These are phyloP conservation scores for Parazoanthus darwini DNA, from an alignment of 92 coral and sea anemone genomes.

Conservation along the genomic window DNA sequence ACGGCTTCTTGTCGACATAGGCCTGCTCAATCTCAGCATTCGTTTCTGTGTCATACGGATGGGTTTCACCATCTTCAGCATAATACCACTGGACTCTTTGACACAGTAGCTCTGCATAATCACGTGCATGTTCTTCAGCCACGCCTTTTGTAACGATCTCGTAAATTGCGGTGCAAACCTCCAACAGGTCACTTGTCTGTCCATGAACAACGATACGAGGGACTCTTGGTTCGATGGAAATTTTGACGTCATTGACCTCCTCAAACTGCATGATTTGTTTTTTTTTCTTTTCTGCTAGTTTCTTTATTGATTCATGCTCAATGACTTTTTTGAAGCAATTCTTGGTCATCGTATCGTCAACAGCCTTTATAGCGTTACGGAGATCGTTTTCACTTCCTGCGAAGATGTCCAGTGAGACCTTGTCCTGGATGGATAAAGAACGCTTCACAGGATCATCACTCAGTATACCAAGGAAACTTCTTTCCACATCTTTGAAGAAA, in stretches of 20 bases:
- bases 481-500: conserved; percentile 3
- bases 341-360: conserved; percentile 43
- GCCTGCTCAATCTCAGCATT: conserved; percentile 76
- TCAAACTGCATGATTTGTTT: conserved; percentile 44
- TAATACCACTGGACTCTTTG: conserved; percentile 72
- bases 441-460: not conserved
- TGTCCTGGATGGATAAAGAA: conserved; percentile 14
- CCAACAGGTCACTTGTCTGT: conserved; percentile 54
- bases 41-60: conserved; percentile 46
- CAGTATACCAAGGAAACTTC: not conserved
- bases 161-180: conserved; percentile 26
- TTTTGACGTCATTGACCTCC: conserved; percentile 14
- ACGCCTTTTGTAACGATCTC: conserved; percentile 48
- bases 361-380: conserved; percentile 40
- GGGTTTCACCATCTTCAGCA: conserved; percentile 19
- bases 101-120: conserved; percentile 57
- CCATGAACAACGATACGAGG: conserved; percentile 61
- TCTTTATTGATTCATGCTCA: conserved; percentile 51
- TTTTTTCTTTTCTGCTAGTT: conserved; percentile 58
- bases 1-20: conserved; percentile 38
- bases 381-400: conserved; percentile 52
- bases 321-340: conserved; percentile 55
- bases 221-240: conserved; percentile 48
- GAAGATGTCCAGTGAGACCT: conserved; percentile 33
- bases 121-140: conserved; percentile 62